Evolutionary conservation across 2,888 invertebrate genomes (phyloP).

Genomic region (Buathra laborator): DNA sequence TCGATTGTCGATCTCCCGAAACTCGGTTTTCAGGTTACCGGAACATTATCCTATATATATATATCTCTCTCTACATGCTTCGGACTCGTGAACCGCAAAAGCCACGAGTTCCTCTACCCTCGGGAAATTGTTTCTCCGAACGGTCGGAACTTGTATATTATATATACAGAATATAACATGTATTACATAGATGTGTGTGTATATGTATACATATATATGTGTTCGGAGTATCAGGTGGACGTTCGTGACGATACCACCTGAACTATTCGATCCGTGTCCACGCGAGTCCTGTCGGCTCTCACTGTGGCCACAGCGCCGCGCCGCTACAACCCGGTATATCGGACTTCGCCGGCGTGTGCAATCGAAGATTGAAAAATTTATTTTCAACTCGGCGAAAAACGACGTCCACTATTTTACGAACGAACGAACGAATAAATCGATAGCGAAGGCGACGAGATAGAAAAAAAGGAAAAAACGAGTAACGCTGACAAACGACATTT

Average conservation of each 20-base stretch:
- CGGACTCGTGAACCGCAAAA: slow-evolving; percentile 31
- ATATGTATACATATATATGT: slow-evolving; percentile 12
- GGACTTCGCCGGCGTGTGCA: background rate
- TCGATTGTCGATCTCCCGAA: slow-evolving; percentile 45
- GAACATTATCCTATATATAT: background rate
- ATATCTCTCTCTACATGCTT: background rate
- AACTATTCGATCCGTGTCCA: slow-evolving; percentile 14
- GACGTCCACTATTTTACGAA: slow-evolving; percentile 32
- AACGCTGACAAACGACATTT: background rate
- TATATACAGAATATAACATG: background rate
- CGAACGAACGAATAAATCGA: slow-evolving; percentile 42
- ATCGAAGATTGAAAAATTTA: slow-evolving; percentile 45
- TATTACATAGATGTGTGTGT: background rate
- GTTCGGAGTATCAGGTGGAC: background rate
- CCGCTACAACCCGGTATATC: background rate
- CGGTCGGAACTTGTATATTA: slow-evolving; percentile 29
- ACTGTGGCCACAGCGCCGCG: background rate
- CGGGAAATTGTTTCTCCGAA: slow-evolving; percentile 42
- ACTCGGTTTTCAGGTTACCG: slow-evolving; percentile 66
- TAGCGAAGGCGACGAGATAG: background rate
- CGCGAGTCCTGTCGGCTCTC: background rate
- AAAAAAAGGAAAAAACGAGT: slow-evolving; percentile 20
- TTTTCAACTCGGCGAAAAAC: background rate
- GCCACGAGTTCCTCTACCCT: slow-evolving; percentile 26
- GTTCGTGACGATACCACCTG: slow-evolving; percentile 39